These are phyloP conservation scores for Pycnomerus fuliginosus DNA, from an alignment of 2,888 invertebrate genomes.

Conservation along the genomic window DNA sequence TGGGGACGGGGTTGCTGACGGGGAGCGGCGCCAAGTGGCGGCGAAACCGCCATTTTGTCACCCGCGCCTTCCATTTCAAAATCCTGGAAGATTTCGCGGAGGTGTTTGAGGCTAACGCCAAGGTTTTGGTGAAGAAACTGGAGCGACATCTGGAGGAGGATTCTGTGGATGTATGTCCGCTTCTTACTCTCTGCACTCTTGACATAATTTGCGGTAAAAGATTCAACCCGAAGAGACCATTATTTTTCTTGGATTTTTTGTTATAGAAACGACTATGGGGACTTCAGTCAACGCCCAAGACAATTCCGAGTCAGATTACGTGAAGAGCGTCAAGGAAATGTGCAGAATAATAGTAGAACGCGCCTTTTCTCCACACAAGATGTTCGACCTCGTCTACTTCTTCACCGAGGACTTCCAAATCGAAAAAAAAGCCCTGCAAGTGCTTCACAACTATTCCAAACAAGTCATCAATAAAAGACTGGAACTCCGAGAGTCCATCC, in stretches of 20 bases:
- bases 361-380: slow-evolving; percentile 53
- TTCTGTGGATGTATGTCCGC: slow-evolving; percentile 60
- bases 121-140: slow-evolving; percentile 59
- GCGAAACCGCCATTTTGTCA: slow-evolving; percentile 66
- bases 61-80: slow-evolving; percentile 76
- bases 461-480: slow-evolving; percentile 56
- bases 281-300: slow-evolving; percentile 61
- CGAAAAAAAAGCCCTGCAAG: slow-evolving; percentile 54
- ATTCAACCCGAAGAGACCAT: not conserved
- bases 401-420: slow-evolving; percentile 60
- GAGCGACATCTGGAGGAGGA: slow-evolving; percentile 44
- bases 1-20: slow-evolving; percentile 21
- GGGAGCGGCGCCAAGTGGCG: slow-evolving; percentile 58
- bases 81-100: slow-evolving; percentile 70
- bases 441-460: slow-evolving; percentile 59
- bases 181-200: slow-evolving; percentile 60
- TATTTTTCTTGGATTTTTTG: not conserved
- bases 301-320: slow-evolving; percentile 68
- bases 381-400: slow-evolving; percentile 53
- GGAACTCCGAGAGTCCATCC: too few species aligned
- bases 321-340: slow-evolving; percentile 65
- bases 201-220: slow-evolving; percentile 62
- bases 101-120: slow-evolving; percentile 65
- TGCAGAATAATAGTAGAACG: slow-evolving; percentile 42
- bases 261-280: slow-evolving; percentile 23